phyloP scores from a whole-genome alignment of 2,888 invertebrate species.

The Chironomus riparius region DNA sequence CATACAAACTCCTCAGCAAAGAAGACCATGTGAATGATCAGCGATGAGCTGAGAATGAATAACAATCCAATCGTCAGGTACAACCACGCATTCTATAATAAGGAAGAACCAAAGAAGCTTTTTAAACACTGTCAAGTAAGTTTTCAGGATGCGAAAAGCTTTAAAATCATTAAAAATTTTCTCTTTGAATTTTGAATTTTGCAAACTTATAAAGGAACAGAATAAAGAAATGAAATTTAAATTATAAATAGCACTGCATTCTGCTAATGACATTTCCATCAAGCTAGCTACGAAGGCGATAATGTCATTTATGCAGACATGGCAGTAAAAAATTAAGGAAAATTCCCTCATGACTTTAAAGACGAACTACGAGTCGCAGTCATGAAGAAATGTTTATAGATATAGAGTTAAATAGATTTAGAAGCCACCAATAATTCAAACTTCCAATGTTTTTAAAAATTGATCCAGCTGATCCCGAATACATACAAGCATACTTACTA shows the following conservation, averaged over 20 bases:
- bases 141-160: neutral
- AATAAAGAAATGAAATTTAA: neutral
- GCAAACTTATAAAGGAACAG: neutral
- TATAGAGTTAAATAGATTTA: slow-evolving; percentile 22
- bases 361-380: neutral
- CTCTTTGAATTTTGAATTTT: neutral
- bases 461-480: neutral
- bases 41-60: slow-evolving; percentile 59
- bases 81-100: slow-evolving; percentile 58
- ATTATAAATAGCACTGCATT: slow-evolving; percentile 45
- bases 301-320: neutral
- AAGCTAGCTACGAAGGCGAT: neutral
- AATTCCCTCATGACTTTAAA: neutral
- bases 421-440: slow-evolving; percentile 13
- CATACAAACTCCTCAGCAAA: slow-evolving; percentile 55
- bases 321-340: neutral
- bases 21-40: slow-evolving; percentile 59
- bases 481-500: slow-evolving; percentile 48
- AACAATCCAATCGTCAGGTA: slow-evolving; percentile 63
- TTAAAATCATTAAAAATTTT: neutral
- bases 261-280: slow-evolving; percentile 39
- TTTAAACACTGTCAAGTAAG: neutral
- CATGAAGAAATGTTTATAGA: slow-evolving; percentile 31
- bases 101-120: neutral
- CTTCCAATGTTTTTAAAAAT: neutral